phyloP scores from a whole-genome alignment of 2,888 invertebrate genomes.

The Chelonus formosanus region DNA sequence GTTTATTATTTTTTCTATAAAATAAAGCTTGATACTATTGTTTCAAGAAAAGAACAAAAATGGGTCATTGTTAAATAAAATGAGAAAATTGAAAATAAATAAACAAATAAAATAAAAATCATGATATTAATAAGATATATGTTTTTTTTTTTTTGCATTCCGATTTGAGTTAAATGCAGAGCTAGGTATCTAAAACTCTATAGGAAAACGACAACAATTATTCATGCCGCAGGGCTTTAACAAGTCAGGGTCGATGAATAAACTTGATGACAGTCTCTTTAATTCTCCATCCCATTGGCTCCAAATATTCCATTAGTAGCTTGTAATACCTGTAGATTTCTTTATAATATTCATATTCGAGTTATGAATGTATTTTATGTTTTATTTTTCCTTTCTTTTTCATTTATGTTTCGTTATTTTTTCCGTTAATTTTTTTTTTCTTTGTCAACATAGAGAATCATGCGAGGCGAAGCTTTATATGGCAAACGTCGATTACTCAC shows the following conservation, averaged over 20 bases:
- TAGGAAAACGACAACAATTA: slow-evolving; percentile 62
- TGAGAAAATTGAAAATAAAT: slow-evolving; percentile 31
- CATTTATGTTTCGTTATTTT: slow-evolving; percentile 15
- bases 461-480: slow-evolving; percentile 64
- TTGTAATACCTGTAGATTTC: slow-evolving; percentile 35
- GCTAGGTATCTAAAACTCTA: slow-evolving; percentile 61
- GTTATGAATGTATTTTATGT: slow-evolving; percentile 25
- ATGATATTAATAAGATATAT: slow-evolving; percentile 45
- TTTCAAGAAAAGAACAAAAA: no score
- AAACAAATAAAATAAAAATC: slow-evolving; percentile 39
- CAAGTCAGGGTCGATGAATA: slow-evolving; percentile 32
- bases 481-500: slow-evolving; percentile 63
- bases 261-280: slow-evolving; percentile 25
- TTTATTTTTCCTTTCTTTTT: slow-evolving; percentile 24
- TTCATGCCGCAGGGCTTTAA: slow-evolving; percentile 63
- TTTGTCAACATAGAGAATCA: slow-evolving; percentile 62
- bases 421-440: slow-evolving; percentile 37
- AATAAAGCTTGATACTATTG: no score
- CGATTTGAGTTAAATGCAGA: slow-evolving; percentile 62
- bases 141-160: slow-evolving; percentile 58
- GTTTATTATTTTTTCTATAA: no score
- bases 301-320: slow-evolving; percentile 14
- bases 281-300: slow-evolving; percentile 13
- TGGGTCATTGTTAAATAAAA: no score
- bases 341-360: slow-evolving; percentile 23